phyloP scores from a whole-genome alignment of 1,140 invertebrate species.

The Pogonomyrmex californicus region DNA sequence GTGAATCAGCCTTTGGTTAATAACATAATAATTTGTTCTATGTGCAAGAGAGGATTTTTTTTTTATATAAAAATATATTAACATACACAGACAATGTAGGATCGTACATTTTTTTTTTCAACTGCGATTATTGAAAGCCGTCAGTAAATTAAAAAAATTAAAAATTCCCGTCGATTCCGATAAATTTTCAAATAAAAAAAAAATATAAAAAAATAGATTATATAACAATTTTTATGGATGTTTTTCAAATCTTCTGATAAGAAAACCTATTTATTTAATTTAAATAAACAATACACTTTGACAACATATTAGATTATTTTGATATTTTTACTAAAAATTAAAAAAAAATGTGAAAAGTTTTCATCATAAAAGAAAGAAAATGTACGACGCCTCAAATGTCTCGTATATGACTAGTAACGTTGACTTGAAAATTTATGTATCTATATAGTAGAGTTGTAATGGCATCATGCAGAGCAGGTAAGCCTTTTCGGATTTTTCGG shows the following conservation, averaged over 20 bases:
- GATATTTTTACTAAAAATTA: neutral
- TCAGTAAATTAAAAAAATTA: neutral
- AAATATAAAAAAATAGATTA: too few species aligned
- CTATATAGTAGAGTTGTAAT: conserved; percentile 70
- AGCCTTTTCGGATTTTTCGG: conserved; percentile 74
- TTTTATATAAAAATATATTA: conserved; percentile 69
- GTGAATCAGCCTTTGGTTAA: conserved; percentile 48
- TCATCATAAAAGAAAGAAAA: conserved; percentile 21
- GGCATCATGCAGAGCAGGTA: conserved; percentile 77
- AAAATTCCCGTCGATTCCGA: too few species aligned
- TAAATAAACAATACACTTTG: neutral
- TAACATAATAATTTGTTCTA: conserved; percentile 50
- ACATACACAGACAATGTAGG: conserved; percentile 45
- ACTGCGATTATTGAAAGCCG: neutral
- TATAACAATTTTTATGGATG: neutral
- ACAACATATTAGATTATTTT: neutral
- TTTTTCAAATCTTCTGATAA: neutral
- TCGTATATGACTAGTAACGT: conserved; percentile 57
- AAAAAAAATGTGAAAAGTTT: neutral
- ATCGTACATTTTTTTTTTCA: conserved; percentile 10
- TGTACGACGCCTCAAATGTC: conserved; percentile 34
- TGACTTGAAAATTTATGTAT: conserved; percentile 51
- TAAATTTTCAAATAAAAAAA: neutral
- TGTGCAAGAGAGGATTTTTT: conserved; percentile 12
- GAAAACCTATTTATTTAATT: neutral